These are phyloP conservation scores for Microctenopoma stevenorrisi DNA, from an alignment of 2,797 vertebrate species.

Conservation along the genomic window DNA sequence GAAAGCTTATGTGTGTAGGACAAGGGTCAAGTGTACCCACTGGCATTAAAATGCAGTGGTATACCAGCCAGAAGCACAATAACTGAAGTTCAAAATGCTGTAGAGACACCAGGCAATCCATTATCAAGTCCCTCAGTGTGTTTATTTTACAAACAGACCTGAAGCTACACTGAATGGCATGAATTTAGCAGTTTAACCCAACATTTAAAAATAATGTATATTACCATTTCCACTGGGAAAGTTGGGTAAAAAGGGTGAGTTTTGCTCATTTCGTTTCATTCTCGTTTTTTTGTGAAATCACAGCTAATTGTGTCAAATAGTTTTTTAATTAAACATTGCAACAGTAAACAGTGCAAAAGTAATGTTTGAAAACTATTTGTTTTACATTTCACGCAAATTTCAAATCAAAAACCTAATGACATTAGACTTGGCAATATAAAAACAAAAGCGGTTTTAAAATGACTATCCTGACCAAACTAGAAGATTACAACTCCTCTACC, in stretches of 20 bases:
- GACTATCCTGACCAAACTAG: not conserved
- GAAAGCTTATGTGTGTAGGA: slow-evolving; percentile 20
- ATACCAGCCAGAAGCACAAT: slow-evolving; percentile 48
- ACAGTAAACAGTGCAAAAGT: no score
- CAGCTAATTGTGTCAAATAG: no score
- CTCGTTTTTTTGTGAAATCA: no score
- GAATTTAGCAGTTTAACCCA: slow-evolving; percentile 1
- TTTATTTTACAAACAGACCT: slow-evolving; percentile 31
- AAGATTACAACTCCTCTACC: not conserved
- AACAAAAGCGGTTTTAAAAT: not conserved
- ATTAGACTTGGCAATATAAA: no score
- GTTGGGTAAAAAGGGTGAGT: not conserved
- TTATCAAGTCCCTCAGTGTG: slow-evolving; percentile 19
- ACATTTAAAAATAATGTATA: not conserved
- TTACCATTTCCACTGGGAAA: not conserved
- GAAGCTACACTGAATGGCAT: slow-evolving; percentile 9
- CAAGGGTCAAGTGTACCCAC: slow-evolving; percentile 46
- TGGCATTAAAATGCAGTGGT: slow-evolving; percentile 46
- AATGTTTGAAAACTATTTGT: no score
- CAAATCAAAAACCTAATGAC: no score
- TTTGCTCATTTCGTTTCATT: no score
- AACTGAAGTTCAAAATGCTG: slow-evolving; percentile 15
- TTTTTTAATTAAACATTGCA: no score
- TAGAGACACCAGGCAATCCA: slow-evolving; percentile 17
- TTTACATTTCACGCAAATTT: no score